These are phyloP conservation scores for Sinelater perroti DNA, from an alignment of 2,888 invertebrate genomes.

Conservation along the genomic window DNA sequence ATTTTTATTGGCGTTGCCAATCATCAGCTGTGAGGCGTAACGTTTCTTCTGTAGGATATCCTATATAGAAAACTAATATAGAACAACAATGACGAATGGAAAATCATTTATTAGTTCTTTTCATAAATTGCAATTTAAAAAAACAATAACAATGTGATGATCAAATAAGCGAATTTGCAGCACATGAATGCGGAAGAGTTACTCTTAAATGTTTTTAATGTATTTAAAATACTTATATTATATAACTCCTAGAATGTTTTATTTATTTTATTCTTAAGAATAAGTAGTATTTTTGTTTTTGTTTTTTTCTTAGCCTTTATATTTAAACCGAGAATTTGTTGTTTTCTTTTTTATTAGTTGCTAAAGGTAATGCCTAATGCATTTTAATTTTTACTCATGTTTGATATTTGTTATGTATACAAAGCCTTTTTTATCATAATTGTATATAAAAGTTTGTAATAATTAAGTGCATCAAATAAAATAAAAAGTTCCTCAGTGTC, in stretches of 20 bases:
- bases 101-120: too few species aligned
- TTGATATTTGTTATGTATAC: constrained; percentile 4
- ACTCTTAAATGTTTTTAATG: too few species aligned
- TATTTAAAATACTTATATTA: too few species aligned
- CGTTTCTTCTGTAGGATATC: too few species aligned
- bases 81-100: too few species aligned
- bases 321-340: constrained; percentile 3
- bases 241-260: constrained; percentile 7
- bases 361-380: constrained; percentile 8
- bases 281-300: constrained; percentile 5
- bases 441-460: constrained; percentile 6
- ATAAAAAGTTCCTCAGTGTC: constrained; percentile 8
- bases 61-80: too few species aligned
- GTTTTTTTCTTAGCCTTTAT: constrained; percentile 1
- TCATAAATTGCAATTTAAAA: too few species aligned
- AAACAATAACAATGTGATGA: too few species aligned
- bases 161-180: too few species aligned
- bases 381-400: constrained; percentile 7
- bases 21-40: too few species aligned
- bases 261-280: constrained; percentile 6
- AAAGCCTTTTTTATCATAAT: constrained; percentile 1
- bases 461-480: constrained; percentile 9
- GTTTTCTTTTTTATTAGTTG: constrained; percentile 1
- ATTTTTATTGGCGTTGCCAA: too few species aligned
- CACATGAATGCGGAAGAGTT: too few species aligned